These are phyloP conservation scores for Phyllotreta striolata DNA, from an alignment of 2,888 invertebrate species.

Conservation along the genomic window DNA sequence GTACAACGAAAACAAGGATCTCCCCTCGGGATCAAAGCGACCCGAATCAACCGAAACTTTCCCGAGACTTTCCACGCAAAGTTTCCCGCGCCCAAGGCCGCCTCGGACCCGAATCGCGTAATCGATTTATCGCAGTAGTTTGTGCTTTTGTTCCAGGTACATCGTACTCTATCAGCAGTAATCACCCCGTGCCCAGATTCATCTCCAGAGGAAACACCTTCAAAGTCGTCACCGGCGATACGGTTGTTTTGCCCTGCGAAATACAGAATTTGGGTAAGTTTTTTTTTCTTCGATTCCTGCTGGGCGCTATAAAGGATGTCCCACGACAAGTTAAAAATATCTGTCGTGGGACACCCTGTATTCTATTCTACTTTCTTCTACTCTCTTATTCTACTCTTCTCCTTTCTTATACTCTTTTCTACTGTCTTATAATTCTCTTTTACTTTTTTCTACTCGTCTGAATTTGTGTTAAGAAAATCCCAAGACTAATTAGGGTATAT, in stretches of 20 bases:
- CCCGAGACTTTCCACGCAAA: neutral
- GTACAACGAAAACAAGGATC: too few relatives aligned
- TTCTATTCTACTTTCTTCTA: too few relatives aligned
- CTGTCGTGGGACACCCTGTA: too few relatives aligned
- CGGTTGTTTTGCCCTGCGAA: constrained; percentile 79
- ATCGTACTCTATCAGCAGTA: constrained; percentile 41
- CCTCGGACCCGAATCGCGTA: constrained; percentile 9
- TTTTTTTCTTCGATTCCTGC: constrained; percentile 1
- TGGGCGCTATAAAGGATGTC: too few relatives aligned
- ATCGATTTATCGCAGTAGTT: constrained; percentile 6
- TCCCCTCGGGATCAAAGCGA: neutral
- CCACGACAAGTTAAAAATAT: too few relatives aligned
- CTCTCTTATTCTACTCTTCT: too few relatives aligned
- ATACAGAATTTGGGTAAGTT: constrained; percentile 79
- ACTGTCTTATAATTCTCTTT: too few relatives aligned
- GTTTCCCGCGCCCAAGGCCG: constrained; percentile 5
- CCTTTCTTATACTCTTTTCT: too few relatives aligned
- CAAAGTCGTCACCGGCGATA: constrained; percentile 80
- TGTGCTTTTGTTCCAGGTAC: constrained; percentile 42
- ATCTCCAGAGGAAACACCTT: constrained; percentile 79
- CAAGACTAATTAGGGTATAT: too few relatives aligned
- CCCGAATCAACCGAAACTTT: constrained; percentile 1
- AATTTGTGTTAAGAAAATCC: too few relatives aligned
- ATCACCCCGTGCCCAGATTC: constrained; percentile 67
- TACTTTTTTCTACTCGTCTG: too few relatives aligned